Base-by-base conservation (phyloP, 1,140 invertebrate genomes). In the Mycetomoellerius zeteki region DNA sequence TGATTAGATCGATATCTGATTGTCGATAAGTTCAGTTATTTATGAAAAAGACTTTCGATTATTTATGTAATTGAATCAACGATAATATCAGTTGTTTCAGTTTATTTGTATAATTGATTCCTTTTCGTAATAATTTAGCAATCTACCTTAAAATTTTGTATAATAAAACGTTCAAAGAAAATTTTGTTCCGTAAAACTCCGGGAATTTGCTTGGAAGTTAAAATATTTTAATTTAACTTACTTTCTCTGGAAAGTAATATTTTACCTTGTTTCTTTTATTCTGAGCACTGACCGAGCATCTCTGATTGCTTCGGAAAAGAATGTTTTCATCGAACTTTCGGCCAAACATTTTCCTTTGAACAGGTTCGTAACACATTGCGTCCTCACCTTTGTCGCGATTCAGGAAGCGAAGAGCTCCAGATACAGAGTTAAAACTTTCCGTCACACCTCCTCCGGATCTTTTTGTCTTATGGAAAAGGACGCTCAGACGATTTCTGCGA, bases 401-500 rank as follows among this genome's bases (percentile, higher is more conserved):
- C 80, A 73, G 54, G 54, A 69, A 30, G 77, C 8, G 76, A 72
- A n/a, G 37, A 84, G 54, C 14, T 73, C 37, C 37, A 37, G 33
- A 16, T n/a, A 14, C 27, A 84, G 43, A 33, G 27, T 73, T 30
- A n/a, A 75, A 84, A 64, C 54, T 60, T 60, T 75, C 19, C n/a
- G 65, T 52, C 21, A 43, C 16, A 12, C 10, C 47, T 65, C 21
- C 6, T 37, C 14, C n/a, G 27, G 37, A n/a, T 24, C 27, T 65
- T 64, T 14, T 58, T 10, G 69, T 65, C 56, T 65, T 62, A 27
- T n/a, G 82, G 54, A 85, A 89, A 91, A 84, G 62, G 50, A 54
- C 64, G 76, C 71, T 88, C 89, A 54, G 14, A 76, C 50, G 73
- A 27, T 19, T 58, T 89, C 72, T 72, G 85, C 69, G 50, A 43